phyloP scores from a whole-genome alignment of 2,888 invertebrate genomes.

The Amphipoea oculea region DNA sequence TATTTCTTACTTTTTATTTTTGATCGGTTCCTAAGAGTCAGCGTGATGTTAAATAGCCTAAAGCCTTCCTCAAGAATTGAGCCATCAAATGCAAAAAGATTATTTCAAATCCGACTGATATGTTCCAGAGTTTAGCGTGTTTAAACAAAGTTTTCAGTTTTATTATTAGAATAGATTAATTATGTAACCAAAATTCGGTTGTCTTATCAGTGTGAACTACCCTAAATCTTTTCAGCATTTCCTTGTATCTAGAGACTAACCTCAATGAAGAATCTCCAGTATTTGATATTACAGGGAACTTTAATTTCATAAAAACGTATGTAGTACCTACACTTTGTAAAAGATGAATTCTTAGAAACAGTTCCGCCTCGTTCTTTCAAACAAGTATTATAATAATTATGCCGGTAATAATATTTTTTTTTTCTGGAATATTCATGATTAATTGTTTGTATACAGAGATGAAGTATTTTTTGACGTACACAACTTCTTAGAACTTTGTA shows the following conservation, averaged over 20 bases:
- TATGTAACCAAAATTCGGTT: background rate
- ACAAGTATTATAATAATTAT: conserved; percentile 63
- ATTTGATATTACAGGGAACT: conserved; percentile 29
- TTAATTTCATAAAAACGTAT: conserved; percentile 37
- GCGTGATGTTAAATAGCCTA: background rate
- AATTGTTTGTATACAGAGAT: conserved; percentile 67
- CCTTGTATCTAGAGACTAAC: background rate
- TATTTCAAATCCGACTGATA: too few species aligned
- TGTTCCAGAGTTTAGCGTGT: too few species aligned
- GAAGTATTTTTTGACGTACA: conserved; percentile 67
- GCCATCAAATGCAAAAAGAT: background rate
- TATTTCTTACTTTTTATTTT: background rate
- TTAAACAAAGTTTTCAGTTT: too few species aligned
- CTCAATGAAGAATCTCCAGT: conserved; percentile 10
- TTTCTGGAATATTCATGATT: conserved; percentile 71
- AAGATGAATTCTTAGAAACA: conserved; percentile 56
- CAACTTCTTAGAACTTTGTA: conserved; percentile 68
- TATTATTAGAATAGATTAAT: background rate
- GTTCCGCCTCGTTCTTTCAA: conserved; percentile 52
- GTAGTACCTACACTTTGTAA: conserved; percentile 28
- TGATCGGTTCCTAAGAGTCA: too few species aligned
- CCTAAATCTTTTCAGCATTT: background rate
- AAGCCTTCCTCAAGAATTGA: background rate
- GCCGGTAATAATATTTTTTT: conserved; percentile 51
- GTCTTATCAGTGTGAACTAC: background rate